Conservation (phyloP, 2,113 vertebrate genomes). For the Pseudolaguvia tuberculata region DNA sequence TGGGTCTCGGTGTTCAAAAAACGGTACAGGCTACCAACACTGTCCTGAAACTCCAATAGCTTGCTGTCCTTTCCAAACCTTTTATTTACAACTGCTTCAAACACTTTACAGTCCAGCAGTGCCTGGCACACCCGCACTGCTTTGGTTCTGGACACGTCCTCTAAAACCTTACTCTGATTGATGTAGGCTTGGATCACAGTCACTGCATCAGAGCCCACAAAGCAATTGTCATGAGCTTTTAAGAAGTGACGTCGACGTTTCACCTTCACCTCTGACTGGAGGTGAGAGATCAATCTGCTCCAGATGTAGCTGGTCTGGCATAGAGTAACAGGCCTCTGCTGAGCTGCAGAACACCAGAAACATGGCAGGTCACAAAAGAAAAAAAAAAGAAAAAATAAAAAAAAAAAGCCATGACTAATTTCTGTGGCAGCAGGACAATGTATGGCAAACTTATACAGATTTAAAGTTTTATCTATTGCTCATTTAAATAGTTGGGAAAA, state of each 20-base stretch:
- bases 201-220: constrained; percentile 86
- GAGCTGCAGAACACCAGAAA: constrained; percentile 19
- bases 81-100: constrained; percentile 78
- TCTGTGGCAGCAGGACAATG: too few relatives aligned
- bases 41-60: constrained; percentile 78
- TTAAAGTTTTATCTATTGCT: too few relatives aligned
- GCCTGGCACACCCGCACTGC: constrained; percentile 84
- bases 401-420: too few relatives aligned
- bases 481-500: too few relatives aligned
- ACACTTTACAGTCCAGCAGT: constrained; percentile 84
- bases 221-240: constrained; percentile 81
- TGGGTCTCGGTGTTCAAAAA: constrained; percentile 66
- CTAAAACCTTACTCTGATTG: constrained; percentile 74
- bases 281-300: constrained; percentile 36
- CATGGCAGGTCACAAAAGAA: not conserved
- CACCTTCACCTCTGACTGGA: constrained; percentile 42
- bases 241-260: constrained; percentile 76
- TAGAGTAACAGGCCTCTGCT: constrained; percentile 1
- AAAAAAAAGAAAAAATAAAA: too few relatives aligned
- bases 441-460: too few relatives aligned
- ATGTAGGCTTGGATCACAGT: constrained; percentile 79
- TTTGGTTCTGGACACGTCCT: constrained; percentile 76
- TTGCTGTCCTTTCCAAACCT: constrained; percentile 82
- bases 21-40: constrained; percentile 83
- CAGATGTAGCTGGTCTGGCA: constrained; percentile 22